A percentile compares a stretch with the other conserved stretches of the same genome.
Evolutionary conservation across 2,888 invertebrate species (phyloP).

Genomic region (Zygogramma bicolorata): DNA sequence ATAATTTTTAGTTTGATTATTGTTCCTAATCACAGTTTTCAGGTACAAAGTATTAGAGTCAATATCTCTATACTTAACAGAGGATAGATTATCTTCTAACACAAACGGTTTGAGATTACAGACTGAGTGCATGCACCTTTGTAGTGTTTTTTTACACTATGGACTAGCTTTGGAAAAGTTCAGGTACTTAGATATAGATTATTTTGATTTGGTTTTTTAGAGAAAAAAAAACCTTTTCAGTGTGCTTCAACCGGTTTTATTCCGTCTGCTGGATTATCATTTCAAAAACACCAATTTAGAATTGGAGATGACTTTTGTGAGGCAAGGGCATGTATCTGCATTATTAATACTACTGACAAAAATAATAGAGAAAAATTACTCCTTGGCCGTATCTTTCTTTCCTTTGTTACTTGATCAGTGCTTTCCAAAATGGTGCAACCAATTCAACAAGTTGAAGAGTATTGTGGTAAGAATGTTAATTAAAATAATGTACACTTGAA

Average conservation of each 20-base stretch:
- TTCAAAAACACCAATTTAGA: conserved; percentile 70
- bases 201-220: too few relatives aligned
- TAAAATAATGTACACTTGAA: background rate
- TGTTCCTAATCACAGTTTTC: conserved; percentile 33
- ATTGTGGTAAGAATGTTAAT: conserved; percentile 62
- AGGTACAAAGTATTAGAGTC: conserved; percentile 70
- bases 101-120: conserved; percentile 72
- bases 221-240: conserved; percentile 56
- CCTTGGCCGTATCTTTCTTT: conserved; percentile 46
- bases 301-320: conserved; percentile 67
- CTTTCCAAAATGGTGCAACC: conserved; percentile 69
- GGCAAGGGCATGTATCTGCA: conserved; percentile 72
- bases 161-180: conserved; percentile 68
- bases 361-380: conserved; percentile 39
- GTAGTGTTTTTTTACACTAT: conserved; percentile 71
- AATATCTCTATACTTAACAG: conserved; percentile 71
- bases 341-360: conserved; percentile 48
- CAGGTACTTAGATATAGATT: too few relatives aligned
- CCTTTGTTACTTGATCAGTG: conserved; percentile 60
- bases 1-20: background rate
- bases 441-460: conserved; percentile 62
- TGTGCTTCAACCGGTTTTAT: conserved; percentile 69
- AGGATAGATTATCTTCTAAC: conserved; percentile 68
- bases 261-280: conserved; percentile 72
- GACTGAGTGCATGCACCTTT: conserved; percentile 74